Base-by-base conservation (phyloP, 2,797 vertebrate species). In the Schizopygopsis malacanthus region DNA sequence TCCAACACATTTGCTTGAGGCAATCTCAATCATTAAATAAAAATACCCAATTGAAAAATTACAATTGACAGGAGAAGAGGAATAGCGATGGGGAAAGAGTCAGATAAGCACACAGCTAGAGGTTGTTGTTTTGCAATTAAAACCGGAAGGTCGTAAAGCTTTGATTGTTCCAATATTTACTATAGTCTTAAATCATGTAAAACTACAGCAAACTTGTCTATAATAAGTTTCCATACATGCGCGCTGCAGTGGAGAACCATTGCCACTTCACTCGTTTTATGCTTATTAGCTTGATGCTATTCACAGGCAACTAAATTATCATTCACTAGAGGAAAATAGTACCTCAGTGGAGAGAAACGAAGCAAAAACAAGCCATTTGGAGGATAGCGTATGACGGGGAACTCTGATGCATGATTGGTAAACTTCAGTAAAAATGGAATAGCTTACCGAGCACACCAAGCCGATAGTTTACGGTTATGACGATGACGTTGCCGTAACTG, bases 401-500 rank as follows among this genome's bases (percentile, higher is more conserved):
- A 43, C 6, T 69, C 16, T 37, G 56, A 9, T 5, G 45, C 79
- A 1, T 10, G 41, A 50, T 25, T 59, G 41, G 54, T 47, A 52
- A 45, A 76, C 2, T 25, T 37, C 9, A 69, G 22, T 41, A 75
- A 33, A 33, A 63, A 39, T 4, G 7, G 4, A 54, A 13, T 3
- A 61, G 92, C 98, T 99, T 98, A 99, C 98, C 98, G 92, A 99
- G 96, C 67, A 99, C 96, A 92, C 98, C 98, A 90, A 99, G 97
- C 82, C 98, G 96, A 93, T 99, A 99, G 97, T 99, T 99, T 92
- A 99, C 96, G 65, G 98, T 99, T 93, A 99, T 99, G 93, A 99
- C 97, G 93, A 99, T 99, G 93, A 99, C 98, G 90, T 99, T 99
- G 88, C 98, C 98, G 92, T 99, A 99, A 96, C 98, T 99, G 92